Base-by-base conservation (phyloP, 2,797 vertebrate species). In the Dromococcyx pavoninus region DNA sequence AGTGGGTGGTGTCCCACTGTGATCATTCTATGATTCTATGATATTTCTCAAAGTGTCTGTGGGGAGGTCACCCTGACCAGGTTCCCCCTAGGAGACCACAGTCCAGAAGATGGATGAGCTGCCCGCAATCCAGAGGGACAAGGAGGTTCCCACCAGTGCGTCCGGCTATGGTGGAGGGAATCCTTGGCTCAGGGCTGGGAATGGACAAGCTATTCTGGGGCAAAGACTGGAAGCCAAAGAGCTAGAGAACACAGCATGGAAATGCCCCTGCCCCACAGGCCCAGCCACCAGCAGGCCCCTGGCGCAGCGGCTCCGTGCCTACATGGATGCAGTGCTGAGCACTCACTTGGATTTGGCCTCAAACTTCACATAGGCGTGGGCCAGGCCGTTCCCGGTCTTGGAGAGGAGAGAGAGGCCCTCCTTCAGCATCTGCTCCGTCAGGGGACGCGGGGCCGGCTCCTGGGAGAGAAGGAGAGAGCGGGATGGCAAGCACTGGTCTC, bases 311-410 rank as follows among this genome's bases (percentile, higher is more conserved):
- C 56, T 28, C 56, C 3, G 0, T 1, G 58, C 22, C 70, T 48
- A 15, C 25, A 2, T 10, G 39, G 39, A 41, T 39, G 11, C 22
- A 25, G 13, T 8, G 12, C 7, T 12, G 35, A 5, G 35, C 80
- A 95, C 97, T 95, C 97, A 99, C 99, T 97, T 99, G 60, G 98
- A 78, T 87, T 97, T 98, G 41, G 98, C 94, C 73, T 99, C 98
- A 93, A 99, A 96, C 96, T 97, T 99, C 78, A 99, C 97, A 43
- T 98, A 99, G 27, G 99, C 98, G 18, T 99, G 98, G 53, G 98
- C 98, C 76, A 99, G 96, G 67, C 99, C 98, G n/a, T 97, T 98
- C 82, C 98, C 98, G 4, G 98, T 99, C 95, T 98, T 98, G 85
- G 98, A 98, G 83, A 99, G 97, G 78, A 99, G 96, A 15, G 99